Conservation (phyloP, 2,888 invertebrate genomes). For the Cheilosia grossa region DNA sequence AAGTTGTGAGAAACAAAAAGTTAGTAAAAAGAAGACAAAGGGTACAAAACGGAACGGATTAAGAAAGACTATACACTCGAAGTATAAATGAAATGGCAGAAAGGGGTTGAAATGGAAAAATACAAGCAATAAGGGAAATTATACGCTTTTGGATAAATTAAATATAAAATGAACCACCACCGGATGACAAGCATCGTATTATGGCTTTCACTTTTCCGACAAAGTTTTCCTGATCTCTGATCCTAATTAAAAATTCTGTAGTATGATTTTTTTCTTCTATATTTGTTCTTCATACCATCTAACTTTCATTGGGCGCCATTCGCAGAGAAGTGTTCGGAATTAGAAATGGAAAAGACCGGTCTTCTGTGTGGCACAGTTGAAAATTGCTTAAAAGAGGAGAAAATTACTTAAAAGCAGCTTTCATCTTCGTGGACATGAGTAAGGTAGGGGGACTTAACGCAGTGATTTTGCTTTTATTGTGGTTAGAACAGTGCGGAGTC, state of each 20-base stretch:
- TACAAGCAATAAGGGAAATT: constrained; percentile 51
- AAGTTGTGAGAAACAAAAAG: constrained; percentile 28
- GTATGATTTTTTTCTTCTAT: constrained; percentile 33
- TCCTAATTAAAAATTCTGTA: constrained; percentile 58
- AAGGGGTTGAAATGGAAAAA: constrained; percentile 11
- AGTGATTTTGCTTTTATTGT: constrained; percentile 52
- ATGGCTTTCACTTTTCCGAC: constrained; percentile 57
- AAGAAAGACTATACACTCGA: constrained; percentile 32
- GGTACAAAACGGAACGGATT: constrained; percentile 29
- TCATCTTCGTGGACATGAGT: constrained; percentile 29
- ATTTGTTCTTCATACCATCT: constrained; percentile 34
- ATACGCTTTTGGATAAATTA: constrained; percentile 53
- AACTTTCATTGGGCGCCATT: constrained; percentile 22
- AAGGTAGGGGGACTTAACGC: constrained; percentile 47
- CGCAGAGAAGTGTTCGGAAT: constrained; percentile 41
- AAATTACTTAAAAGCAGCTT: constrained; percentile 58
- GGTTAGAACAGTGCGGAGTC: constrained; percentile 31
- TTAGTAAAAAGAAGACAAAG: constrained; percentile 6
- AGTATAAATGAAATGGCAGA: constrained; percentile 14
- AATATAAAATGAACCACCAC: constrained; percentile 55
- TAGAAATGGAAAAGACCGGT: constrained; percentile 35
- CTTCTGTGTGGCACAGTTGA: constrained; percentile 33
- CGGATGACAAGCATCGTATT: constrained; percentile 57
- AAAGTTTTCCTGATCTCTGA: constrained; percentile 60
- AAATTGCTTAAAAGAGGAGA: constrained; percentile 63